phyloP scores from a whole-genome alignment of 2,113 vertebrate species.

The Neotragus pygmaeus region DNA sequence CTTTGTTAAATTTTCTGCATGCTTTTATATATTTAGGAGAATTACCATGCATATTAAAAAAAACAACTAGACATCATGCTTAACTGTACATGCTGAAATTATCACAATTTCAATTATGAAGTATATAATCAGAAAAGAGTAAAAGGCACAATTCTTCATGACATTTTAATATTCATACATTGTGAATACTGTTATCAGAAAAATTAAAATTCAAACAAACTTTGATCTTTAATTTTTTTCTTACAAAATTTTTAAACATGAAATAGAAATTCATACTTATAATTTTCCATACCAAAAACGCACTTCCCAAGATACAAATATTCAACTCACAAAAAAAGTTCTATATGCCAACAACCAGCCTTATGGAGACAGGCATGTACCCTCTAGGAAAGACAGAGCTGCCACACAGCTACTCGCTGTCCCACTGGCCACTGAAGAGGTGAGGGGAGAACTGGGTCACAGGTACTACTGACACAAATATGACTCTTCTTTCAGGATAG shows the following conservation, averaged over 20 bases:
- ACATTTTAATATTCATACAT: slow-evolving; percentile 40
- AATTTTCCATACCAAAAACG: slow-evolving; percentile 9
- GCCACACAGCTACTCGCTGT: background rate
- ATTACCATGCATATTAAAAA: background rate
- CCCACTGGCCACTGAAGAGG: background rate
- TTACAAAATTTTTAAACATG: slow-evolving; percentile 10
- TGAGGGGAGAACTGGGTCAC: background rate
- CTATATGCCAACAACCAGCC: background rate
- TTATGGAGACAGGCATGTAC: background rate
- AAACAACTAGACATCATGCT: background rate
- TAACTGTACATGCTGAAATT: background rate
- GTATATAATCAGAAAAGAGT: background rate
- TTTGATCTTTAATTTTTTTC: slow-evolving; percentile 16
- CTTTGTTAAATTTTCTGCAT: slow-evolving; percentile 61
- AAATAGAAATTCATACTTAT: background rate
- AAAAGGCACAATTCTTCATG: slow-evolving; percentile 31
- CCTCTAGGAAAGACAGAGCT: background rate
- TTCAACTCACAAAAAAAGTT: background rate
- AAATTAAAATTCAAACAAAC: slow-evolving; percentile 47
- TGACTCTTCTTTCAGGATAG: background rate
- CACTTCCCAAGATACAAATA: background rate
- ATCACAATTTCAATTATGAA: background rate
- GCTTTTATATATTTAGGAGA: slow-evolving; percentile 32
- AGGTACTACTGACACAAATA: background rate
- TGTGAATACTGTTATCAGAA: slow-evolving; percentile 21